Evolutionary conservation across 2,888 invertebrate species (phyloP).

Genomic region (Pammene aurita): DNA sequence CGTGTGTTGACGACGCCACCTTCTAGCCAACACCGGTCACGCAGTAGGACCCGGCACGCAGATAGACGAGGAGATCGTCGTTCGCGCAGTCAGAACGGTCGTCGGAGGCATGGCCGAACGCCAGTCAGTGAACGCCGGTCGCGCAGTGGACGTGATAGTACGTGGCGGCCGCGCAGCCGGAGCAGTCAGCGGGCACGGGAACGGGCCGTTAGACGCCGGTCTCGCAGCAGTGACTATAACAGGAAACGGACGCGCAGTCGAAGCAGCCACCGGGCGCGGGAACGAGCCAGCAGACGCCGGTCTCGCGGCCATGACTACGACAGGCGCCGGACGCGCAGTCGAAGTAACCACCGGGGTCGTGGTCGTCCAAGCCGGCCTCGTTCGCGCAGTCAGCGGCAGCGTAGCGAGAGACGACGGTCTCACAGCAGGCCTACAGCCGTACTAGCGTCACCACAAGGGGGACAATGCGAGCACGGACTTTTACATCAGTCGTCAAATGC

Average conservation of each 20-base stretch:
- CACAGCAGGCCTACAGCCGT: background rate
- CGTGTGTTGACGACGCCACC: constrained; percentile 18
- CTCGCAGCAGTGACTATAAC: no score
- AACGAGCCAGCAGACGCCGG: no score
- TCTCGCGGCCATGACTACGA: no score
- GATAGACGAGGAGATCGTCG: background rate
- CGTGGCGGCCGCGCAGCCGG: background rate
- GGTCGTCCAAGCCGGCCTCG: no score
- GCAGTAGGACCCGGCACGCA: background rate
- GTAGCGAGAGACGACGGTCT: no score
- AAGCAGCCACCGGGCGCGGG: no score
- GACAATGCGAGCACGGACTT: no score
- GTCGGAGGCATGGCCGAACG: background rate
- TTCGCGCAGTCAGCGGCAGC: no score
- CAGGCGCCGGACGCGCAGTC: no score
- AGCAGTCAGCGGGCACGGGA: background rate
- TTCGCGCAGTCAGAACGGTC: constrained; percentile 1
- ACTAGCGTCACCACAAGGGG: background rate
- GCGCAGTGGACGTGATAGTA: background rate
- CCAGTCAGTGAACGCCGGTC: background rate
- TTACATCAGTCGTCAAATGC: background rate
- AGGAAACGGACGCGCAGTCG: no score
- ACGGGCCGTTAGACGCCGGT: background rate
- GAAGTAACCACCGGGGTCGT: no score
- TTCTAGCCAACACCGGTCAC: background rate